phyloP scores from a whole-genome alignment of 2,113 vertebrate genomes.

The Heterotis niloticus region DNA sequence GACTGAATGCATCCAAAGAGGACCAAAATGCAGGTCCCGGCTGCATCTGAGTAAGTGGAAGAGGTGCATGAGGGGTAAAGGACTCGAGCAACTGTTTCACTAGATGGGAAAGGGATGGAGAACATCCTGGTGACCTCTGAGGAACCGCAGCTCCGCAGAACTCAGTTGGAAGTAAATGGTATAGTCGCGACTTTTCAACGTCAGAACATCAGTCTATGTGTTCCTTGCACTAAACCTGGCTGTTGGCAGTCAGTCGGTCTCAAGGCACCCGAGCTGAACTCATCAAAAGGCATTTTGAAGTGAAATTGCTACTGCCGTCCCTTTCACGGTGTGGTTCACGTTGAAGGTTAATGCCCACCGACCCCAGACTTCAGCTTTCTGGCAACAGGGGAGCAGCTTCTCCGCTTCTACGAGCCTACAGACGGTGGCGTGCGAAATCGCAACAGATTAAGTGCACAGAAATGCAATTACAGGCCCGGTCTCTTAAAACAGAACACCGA shows the following conservation, averaged over 20 bases:
- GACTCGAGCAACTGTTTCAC: neutral
- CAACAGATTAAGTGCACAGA: no score
- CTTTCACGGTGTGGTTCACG: conserved; percentile 45
- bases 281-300: conserved; percentile 51
- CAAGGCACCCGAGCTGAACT: conserved; percentile 61
- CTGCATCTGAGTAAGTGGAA: neutral
- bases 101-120: neutral
- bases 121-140: neutral
- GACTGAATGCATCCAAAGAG: neutral
- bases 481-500: no score
- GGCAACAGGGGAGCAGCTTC: no score
- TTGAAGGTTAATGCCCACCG: conserved; percentile 55
- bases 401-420: no score
- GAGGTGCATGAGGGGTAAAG: neutral
- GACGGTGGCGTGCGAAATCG: no score
- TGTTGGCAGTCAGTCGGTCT: conserved; percentile 44
- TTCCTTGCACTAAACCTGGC: neutral
- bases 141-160: conserved; percentile 17
- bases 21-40: neutral
- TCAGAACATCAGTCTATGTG: conserved; percentile 22
- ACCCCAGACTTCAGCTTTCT: neutral
- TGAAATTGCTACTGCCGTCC: conserved; percentile 53
- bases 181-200: conserved; percentile 43
- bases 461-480: no score
- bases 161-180: conserved; percentile 30